Conservation (phyloP, 2,888 invertebrate species). For the Micropterix aruncella region DNA sequence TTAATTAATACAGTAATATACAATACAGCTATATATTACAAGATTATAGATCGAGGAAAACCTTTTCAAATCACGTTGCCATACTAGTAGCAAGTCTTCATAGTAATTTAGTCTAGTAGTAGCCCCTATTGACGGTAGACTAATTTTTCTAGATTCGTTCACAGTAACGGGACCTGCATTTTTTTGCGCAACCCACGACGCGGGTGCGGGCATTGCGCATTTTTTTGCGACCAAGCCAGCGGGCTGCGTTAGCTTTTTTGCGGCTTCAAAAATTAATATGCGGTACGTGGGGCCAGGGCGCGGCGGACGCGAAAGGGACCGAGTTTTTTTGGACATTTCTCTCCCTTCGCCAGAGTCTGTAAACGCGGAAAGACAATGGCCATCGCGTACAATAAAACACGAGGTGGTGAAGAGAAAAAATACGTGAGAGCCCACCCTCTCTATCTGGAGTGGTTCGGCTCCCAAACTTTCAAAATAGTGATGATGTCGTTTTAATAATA, state of each 20-base stretch:
- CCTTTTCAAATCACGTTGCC: too few relatives aligned
- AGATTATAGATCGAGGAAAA: too few relatives aligned
- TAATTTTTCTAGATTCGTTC: background rate
- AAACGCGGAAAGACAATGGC: background rate
- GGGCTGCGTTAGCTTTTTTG: background rate
- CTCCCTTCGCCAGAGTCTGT: background rate
- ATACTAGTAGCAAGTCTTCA: too few relatives aligned
- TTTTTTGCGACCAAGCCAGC: background rate
- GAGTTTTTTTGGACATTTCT: too few relatives aligned
- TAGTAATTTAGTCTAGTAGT: too few relatives aligned
- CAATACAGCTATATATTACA: too few relatives aligned
- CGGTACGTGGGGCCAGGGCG: background rate
- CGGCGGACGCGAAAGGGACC: too few relatives aligned
- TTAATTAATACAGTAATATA: too few relatives aligned
- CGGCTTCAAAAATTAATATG: background rate
- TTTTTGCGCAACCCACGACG: background rate
- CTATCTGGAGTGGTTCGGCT: too few relatives aligned
- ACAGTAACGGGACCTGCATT: background rate
- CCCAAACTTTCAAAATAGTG: too few relatives aligned
- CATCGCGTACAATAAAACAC: background rate
- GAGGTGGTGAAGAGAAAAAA: background rate
- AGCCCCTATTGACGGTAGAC: background rate
- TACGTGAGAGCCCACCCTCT: too few relatives aligned
- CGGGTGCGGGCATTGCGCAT: background rate
- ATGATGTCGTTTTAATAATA: too few relatives aligned